These are phyloP conservation scores for Coenobita brevimanus DNA, from an alignment of 1,140 invertebrate species.

Conservation along the genomic window DNA sequence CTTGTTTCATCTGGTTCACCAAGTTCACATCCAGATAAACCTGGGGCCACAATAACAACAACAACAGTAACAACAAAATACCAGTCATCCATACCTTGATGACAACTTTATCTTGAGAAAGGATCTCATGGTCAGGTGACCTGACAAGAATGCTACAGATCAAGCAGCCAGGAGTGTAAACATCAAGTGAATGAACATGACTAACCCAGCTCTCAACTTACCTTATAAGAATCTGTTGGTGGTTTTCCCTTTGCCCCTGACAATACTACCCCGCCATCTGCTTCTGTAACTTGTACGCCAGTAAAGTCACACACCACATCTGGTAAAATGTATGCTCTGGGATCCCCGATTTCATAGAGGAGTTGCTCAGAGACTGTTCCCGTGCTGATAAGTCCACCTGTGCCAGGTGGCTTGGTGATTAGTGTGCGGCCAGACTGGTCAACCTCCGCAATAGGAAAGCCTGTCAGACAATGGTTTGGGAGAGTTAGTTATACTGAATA, in stretches of 20 bases:
- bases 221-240: constrained; percentile 75
- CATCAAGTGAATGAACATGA: too few relatives aligned
- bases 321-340: constrained; percentile 75
- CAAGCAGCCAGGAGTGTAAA: too few relatives aligned
- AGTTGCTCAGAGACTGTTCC: constrained; percentile 76
- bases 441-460: constrained; percentile 77
- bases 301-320: constrained; percentile 77
- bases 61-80: too few relatives aligned
- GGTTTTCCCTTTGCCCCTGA: constrained; percentile 75
- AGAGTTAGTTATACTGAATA: too few relatives aligned
- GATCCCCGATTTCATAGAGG: constrained; percentile 77
- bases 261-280: constrained; percentile 73
- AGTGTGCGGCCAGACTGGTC: constrained; percentile 73
- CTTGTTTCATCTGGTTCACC: too few relatives aligned
- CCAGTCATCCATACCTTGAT: too few relatives aligned
- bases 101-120: too few relatives aligned
- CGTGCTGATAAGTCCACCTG: constrained; percentile 75
- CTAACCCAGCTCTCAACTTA: constrained; percentile 59
- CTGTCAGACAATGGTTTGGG: too few relatives aligned
- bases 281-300: constrained; percentile 73
- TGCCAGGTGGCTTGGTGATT: constrained; percentile 75
- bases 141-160: too few relatives aligned
- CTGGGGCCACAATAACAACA: too few relatives aligned
- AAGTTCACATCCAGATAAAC: too few relatives aligned
- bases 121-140: too few relatives aligned